These are phyloP conservation scores for Polydrusus pterygomalis DNA, from an alignment of 2,888 invertebrate genomes.

Conservation along the genomic window DNA sequence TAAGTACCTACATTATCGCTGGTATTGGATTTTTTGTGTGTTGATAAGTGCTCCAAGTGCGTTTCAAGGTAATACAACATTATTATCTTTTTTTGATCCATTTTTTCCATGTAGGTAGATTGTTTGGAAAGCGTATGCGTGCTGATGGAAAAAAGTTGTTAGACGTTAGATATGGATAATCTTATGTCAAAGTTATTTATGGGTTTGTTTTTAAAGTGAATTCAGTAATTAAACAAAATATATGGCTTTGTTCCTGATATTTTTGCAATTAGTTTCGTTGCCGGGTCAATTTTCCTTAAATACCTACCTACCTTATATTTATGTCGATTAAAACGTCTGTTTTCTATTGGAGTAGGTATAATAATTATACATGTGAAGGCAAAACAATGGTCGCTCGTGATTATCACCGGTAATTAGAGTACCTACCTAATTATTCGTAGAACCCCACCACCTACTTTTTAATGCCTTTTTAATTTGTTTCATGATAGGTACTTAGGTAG, in stretches of 20 bases:
- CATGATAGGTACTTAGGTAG: too few relatives aligned
- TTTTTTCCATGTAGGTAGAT: conserved; percentile 26
- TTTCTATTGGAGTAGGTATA: conserved; percentile 43
- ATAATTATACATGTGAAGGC: conserved; percentile 25
- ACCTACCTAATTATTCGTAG: conserved; percentile 29
- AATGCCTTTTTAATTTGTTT: conserved; percentile 1
- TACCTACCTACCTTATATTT: too few relatives aligned
- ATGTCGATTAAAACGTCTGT: conserved; percentile 38
- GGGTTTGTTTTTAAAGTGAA: conserved; percentile 38
- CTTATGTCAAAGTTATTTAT: conserved; percentile 36
- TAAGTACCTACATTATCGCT: background rate
- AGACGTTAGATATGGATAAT: conserved; percentile 13
- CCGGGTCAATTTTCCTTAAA: background rate
- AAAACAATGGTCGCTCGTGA: conserved; percentile 33
- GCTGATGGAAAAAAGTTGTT: conserved; percentile 53
- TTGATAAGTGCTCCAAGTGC: conserved; percentile 25
- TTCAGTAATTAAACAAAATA: conserved; percentile 31
- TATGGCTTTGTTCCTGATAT: conserved; percentile 27
- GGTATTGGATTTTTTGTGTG: conserved; percentile 34
- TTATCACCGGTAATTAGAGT: conserved; percentile 44
- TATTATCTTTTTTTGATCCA: conserved; percentile 14
- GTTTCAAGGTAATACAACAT: conserved; percentile 41
- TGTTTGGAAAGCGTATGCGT: conserved; percentile 43
- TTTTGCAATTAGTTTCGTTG: conserved; percentile 27
- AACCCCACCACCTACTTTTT: conserved; percentile 40